Base-by-base conservation (phyloP, 53 echinoderm and acorn worm genomes). In the Arbacia lixula region DNA sequence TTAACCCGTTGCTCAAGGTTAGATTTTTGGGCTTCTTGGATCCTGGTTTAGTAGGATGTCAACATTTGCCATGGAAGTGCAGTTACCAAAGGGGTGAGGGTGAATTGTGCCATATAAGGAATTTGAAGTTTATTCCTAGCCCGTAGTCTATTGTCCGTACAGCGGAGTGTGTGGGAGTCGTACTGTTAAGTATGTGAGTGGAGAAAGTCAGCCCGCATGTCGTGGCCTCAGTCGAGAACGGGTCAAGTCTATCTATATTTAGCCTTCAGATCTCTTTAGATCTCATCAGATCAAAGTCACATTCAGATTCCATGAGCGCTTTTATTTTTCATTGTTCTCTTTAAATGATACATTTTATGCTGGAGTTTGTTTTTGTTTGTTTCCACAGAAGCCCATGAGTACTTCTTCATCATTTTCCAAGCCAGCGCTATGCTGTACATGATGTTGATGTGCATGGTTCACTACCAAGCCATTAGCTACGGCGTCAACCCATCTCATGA, bases 401-500 rank as follows among this genome's bases (percentile, higher is more conserved):
- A 83, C 29, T 88, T 92, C 61, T 95, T 95, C 78, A 56, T 85
- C 39, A 65, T 81, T 36, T 95, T 95, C 72, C 92, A 92, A 66
- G 60, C 86, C n/a, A 78, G 72, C 52, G 58, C 95, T 5, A 72
- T 86, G 60, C 20, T 92, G 10, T 90, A 75, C 41, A 95, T 95
- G 95, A 51, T 90, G 54, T 60, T 87, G 2, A 88, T 90, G 90
- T 92, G 92, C 53, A 69, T 90, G 29, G 43, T 88, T n/a, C 77
- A 84, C 49, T n/a, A 72, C 6, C 61, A 83, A 14, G 60, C 83
- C 17, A 68, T 57, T 51, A 66, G 40, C 27, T 37, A 63, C 19
- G 87, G 68, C 30, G 39, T 30, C 22, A 26, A 10, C 6, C 53
- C 78, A 30, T 52, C 53, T 21, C 21, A 56, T 30, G 60, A 68